These are phyloP conservation scores for Sebastolobus alascanus DNA, from an alignment of 2,797 vertebrate genomes.

Conservation along the genomic window DNA sequence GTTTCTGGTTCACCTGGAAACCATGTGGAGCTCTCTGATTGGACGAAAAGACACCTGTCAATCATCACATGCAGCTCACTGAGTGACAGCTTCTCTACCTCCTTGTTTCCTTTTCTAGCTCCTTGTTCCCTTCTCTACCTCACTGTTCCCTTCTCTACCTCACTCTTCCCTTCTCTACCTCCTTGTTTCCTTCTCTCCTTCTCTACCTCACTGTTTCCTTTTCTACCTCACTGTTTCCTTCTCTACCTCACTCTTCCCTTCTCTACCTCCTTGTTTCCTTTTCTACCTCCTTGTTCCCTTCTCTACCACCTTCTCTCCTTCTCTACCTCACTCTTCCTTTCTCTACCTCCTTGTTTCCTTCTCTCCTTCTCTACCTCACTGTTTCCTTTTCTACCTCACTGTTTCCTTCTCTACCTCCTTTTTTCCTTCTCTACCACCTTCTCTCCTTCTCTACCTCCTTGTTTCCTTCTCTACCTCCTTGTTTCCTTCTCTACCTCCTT, in stretches of 20 bases:
- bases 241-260: background rate
- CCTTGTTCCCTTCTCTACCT: background rate
- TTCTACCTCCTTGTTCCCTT: background rate
- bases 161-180: background rate
- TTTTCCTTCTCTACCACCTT: too few relatives aligned
- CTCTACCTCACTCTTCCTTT: too few relatives aligned
- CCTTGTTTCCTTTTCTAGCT: background rate
- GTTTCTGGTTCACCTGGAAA: slow-evolving; percentile 81
- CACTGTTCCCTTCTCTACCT: background rate
- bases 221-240: background rate
- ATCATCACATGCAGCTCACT: background rate
- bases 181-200: background rate
- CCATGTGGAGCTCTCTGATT: slow-evolving; percentile 82
- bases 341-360: background rate
- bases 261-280: background rate
- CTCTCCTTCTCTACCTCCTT: background rate
- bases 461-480: background rate
- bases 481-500: background rate
- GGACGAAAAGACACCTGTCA: slow-evolving; percentile 45
- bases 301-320: too few relatives aligned
- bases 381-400: background rate
- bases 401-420: too few relatives aligned
- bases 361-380: too few relatives aligned
- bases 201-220: too few relatives aligned
- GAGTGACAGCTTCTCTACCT: background rate